Evolutionary conservation across 2,797 vertebrate genomes (phyloP).

Genomic region (Menidia menidia): DNA sequence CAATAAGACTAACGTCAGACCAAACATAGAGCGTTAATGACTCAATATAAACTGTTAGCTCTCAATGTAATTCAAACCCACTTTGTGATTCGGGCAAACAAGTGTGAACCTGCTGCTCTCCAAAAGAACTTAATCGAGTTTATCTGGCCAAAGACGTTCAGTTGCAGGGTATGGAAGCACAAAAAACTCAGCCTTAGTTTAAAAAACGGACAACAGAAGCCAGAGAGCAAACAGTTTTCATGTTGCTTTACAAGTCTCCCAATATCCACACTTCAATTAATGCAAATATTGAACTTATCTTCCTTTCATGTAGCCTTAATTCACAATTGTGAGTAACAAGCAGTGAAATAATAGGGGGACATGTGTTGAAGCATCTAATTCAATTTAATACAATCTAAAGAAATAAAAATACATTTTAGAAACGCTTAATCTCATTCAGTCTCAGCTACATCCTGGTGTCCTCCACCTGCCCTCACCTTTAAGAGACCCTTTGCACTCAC

Average conservation of each 20-base stretch:
- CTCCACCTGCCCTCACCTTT: not conserved
- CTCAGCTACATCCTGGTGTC: not conserved
- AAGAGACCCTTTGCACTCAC: not conserved
- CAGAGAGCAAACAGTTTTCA: not conserved
- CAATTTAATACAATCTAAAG: not conserved
- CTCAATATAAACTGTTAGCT: not conserved
- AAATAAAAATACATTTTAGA: not conserved
- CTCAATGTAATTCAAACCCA: not conserved
- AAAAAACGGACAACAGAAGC: not conserved
- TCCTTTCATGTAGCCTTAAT: too few species aligned
- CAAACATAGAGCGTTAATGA: too few species aligned
- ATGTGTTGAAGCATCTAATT: not conserved
- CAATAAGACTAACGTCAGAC: too few species aligned
- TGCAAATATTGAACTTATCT: too few species aligned
- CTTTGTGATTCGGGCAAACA: not conserved
- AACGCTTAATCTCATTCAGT: not conserved
- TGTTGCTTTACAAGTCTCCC: not conserved
- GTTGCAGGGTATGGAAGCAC: not conserved
- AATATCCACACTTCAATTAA: too few species aligned
- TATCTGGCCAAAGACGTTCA: not conserved
- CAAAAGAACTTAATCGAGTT: not conserved
- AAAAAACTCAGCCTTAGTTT: not conserved
- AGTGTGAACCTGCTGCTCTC: not conserved
- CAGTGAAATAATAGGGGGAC: not conserved
- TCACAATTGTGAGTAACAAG: not conserved